Base-by-base conservation (phyloP, 2,113 vertebrate genomes). In the Bambusicola thoracicus region DNA sequence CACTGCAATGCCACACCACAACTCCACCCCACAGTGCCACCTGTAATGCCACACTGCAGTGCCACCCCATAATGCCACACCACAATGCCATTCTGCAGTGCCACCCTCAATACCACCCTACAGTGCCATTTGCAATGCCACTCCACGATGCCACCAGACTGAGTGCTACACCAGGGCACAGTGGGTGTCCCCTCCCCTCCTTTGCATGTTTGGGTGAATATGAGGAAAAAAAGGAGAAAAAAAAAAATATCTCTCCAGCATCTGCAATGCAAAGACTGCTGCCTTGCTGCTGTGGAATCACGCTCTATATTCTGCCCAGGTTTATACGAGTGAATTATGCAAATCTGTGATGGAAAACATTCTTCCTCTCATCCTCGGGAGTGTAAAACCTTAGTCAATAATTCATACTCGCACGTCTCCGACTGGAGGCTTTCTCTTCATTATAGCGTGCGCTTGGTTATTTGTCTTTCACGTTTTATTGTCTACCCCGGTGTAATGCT, bases 371-470 rank as follows among this genome's bases (percentile, higher is more conserved):
- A 97, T 98, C 97, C 97, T 98, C 97, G 96, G 97, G 97, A 97
- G 97, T 97, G 97, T 98, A 98, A 98, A 98, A 97, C 96, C 97
- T 96, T 97, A 97, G 97, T 98, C 98, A 98, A 98, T 98, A 98
- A 98, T 98, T 98, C 98, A 98, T 98, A 96, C 96, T 82, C 61
- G 81, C 96, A 82, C 97, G 96, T 97, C 97, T 96, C 96, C 90
- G 96, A 97, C 97, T 97, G 97, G 95, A 96, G 97, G 96, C 97
- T 98, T 98, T 98, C 97, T 97, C 97, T 98, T 98, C 97, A 97
- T 98, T 98, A 98, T 95, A 90, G 97, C 68, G 93, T 96, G 97
- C 79, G 84, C 97, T 95, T 90, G 92, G 97, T 98, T 98, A 97
- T 98, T 98, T 98, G 98, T 98, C 97, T 98, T 97, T 89, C 81